phyloP scores from a whole-genome alignment of 2,797 vertebrate species.

The Agapornis canus region DNA sequence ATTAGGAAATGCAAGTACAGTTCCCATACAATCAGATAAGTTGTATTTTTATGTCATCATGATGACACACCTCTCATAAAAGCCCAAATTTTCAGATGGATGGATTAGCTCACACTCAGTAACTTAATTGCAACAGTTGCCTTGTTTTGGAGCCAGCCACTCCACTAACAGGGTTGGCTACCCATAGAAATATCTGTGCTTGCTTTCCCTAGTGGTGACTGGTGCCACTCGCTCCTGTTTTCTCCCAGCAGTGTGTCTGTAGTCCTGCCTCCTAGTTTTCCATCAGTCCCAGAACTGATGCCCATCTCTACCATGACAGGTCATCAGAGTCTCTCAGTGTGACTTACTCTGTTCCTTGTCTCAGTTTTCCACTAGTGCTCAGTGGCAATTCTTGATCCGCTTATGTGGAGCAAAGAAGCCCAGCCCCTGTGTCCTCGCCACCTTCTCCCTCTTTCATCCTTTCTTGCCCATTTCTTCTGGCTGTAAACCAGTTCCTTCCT shows the following conservation, averaged over 20 bases:
- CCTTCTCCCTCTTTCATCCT: not conserved
- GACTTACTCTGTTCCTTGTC: not conserved
- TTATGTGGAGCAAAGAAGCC: not conserved
- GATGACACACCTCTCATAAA: slow-evolving; percentile 8
- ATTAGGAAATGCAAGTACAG: not conserved
- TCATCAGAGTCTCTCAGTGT: not conserved
- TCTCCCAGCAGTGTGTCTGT: not conserved
- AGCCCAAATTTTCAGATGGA: not conserved
- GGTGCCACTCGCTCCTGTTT: not conserved
- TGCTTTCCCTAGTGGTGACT: not conserved
- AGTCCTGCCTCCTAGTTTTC: not conserved
- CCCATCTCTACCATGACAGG: not conserved
- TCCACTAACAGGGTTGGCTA: not conserved
- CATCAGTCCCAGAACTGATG: not conserved
- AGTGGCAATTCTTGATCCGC: not conserved
- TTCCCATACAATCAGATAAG: not conserved
- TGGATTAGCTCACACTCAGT: not conserved
- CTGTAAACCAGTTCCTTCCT: not conserved
- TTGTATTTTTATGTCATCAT: not conserved
- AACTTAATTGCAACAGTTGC: not conserved
- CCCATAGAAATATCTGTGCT: not conserved
- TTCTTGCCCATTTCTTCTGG: not conserved
- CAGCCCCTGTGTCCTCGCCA: not conserved
- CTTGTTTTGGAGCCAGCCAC: not conserved
- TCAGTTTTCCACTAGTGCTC: not conserved